Base-by-base conservation (phyloP, 2,797 vertebrate genomes). In the Acanthis flammea region DNA sequence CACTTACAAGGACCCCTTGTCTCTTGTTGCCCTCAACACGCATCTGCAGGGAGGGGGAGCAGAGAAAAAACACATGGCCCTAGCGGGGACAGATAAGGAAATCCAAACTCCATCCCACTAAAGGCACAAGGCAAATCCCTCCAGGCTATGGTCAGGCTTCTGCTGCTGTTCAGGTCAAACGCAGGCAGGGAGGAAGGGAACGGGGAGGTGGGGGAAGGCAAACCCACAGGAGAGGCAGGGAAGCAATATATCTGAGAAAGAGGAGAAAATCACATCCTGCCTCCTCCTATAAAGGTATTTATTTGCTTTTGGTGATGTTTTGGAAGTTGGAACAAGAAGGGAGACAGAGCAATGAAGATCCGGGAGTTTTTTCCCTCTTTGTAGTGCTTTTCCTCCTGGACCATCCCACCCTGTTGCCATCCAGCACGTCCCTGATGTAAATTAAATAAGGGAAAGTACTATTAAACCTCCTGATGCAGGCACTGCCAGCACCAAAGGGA, bases 1-100 rank as follows among this genome's bases (percentile, higher is more conserved):
- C 95, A 94, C 93, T 96, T 97, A 85, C 90, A 95, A 83, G 86
- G 93, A 96, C 96, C 94, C 81, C 93, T 93, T 95, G 91, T 94
- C 89, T 96, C 81, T 85, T 14, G 6, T 61, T 92, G 84, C 89
- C 89, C 94, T 94, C 79, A 92, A 91, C 80, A 91, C 0, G 6
- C 62, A 86, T 96, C 80, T 92, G 73, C 67, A 72, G 92, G 82
- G 76, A 88, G 44, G 81, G 68, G 24, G 35, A 90, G 61, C 55
- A 61, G 90, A 92, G 61, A 76, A 55, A 96, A 95, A 96, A 94
- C 94, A 95, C 93, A 96, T 95, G 89, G 92, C 93, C 92, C 86
- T 94, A 79, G 51, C 0, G 10, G 89, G 68, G 86, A 95, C 87
- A 84, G 94, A 93, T 92, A 96, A 96, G 95, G 88, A 76, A 92